Evolutionary conservation across 2,888 invertebrate genomes (phyloP).

Genomic region (Plebejus anna): DNA sequence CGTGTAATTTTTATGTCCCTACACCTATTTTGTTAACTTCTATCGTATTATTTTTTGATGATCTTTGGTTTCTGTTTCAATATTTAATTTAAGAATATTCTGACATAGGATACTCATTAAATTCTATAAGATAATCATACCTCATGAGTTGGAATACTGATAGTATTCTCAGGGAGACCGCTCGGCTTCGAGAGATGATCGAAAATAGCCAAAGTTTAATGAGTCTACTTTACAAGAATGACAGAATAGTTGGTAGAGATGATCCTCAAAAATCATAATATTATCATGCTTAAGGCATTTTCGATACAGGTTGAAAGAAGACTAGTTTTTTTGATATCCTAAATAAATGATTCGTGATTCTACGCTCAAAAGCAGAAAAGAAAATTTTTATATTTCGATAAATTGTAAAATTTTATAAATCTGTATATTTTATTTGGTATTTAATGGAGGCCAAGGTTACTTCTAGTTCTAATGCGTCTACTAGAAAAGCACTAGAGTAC

Average conservation of each 20-base stretch:
- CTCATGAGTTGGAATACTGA: constrained; percentile 70
- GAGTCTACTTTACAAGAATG: constrained; percentile 28
- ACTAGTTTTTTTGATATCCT: background rate
- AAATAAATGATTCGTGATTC: constrained; percentile 4
- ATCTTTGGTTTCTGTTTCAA: background rate
- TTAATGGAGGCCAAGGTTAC: background rate
- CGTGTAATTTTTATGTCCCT: background rate
- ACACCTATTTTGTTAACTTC: background rate
- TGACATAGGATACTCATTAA: background rate
- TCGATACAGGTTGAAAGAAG: background rate
- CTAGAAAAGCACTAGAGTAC: constrained; percentile 8
- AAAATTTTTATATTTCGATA: background rate
- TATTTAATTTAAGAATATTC: background rate
- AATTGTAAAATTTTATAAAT: background rate
- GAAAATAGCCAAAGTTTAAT: constrained; percentile 27
- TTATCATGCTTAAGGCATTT: constrained; percentile 17
- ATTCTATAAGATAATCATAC: constrained; percentile 48
- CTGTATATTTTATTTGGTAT: background rate
- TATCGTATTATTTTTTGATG: background rate
- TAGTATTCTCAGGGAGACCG: constrained; percentile 61
- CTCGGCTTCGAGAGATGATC: constrained; percentile 46
- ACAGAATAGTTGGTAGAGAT: constrained; percentile 19
- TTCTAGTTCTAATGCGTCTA: constrained; percentile 10
- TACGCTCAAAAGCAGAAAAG: constrained; percentile 8
- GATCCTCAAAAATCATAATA: background rate